Percentiles rank a stretch among this genome's conserved stretches.
Conservation (phyloP, 2,888 invertebrate genomes). For the Erpobdella octoculata region DNA sequence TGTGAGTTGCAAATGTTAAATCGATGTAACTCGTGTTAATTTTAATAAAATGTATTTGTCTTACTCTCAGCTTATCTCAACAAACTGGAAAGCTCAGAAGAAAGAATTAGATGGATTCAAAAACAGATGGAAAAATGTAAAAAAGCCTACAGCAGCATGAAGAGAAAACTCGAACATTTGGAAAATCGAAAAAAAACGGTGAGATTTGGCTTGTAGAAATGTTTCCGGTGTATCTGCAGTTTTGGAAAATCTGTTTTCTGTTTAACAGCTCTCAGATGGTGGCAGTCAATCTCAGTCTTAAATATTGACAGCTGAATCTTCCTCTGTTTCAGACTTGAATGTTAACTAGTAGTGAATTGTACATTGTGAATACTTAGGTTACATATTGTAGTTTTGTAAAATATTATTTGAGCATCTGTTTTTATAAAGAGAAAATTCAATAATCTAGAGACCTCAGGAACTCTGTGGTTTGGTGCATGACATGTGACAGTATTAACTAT, state of each 20-base stretch:
- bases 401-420: too few species aligned
- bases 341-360: not conserved
- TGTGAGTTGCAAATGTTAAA: not conserved
- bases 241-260: not conserved
- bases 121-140: conserved; percentile 2
- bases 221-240: not conserved
- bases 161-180: not conserved
- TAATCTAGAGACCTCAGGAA: too few species aligned
- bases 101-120: not conserved
- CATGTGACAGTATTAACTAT: too few species aligned
- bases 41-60: not conserved
- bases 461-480: too few species aligned
- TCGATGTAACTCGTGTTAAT: not conserved
- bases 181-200: not conserved
- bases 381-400: too few species aligned
- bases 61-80: not conserved
- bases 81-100: conserved; percentile 2
- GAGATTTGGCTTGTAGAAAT: not conserved
- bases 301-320: not conserved
- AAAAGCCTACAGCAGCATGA: conserved; percentile 10
- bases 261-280: not conserved
- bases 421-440: too few species aligned
- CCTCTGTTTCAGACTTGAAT: not conserved
- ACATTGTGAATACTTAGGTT: not conserved
- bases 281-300: not conserved